These are phyloP conservation scores for Vanessa atalanta DNA, from an alignment of 1,140 invertebrate genomes.

Conservation along the genomic window DNA sequence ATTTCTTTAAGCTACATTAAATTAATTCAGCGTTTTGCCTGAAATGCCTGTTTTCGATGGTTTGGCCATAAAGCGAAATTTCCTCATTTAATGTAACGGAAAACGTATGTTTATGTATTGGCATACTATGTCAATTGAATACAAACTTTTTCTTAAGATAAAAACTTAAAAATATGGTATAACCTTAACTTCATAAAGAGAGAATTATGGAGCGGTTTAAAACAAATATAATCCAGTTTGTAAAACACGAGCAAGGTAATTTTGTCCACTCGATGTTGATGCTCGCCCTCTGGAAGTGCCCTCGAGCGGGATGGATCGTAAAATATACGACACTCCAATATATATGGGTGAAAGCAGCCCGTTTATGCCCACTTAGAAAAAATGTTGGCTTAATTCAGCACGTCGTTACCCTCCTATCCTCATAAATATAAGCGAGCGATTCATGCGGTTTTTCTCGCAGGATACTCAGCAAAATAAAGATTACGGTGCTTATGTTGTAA, in stretches of 20 bases:
- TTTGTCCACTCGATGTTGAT: constrained; percentile 69
- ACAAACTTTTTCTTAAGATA: not conserved
- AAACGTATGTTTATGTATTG: too few species aligned
- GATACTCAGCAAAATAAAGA: constrained; percentile 32
- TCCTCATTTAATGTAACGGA: too few species aligned
- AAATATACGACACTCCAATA: constrained; percentile 77
- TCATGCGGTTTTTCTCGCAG: constrained; percentile 45
- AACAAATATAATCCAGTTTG: constrained; percentile 57
- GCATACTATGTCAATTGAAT: too few species aligned
- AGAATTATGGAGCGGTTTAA: constrained; percentile 38
- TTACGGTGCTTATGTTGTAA: constrained; percentile 12
- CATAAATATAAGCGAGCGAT: constrained; percentile 71
- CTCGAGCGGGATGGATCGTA: constrained; percentile 71
- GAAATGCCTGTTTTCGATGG: too few species aligned
- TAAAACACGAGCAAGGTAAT: constrained; percentile 73
- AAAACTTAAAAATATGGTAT: not conserved
- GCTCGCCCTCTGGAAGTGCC: constrained; percentile 61
- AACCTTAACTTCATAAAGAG: constrained; percentile 1
- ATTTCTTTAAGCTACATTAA: too few species aligned
- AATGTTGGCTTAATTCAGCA: constrained; percentile 77
- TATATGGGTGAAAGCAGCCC: constrained; percentile 68
- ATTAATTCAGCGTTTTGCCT: too few species aligned
- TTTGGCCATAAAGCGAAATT: too few species aligned
- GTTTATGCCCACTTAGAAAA: constrained; percentile 77
- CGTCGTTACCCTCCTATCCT: constrained; percentile 59